Base-by-base conservation (phyloP, 2,797 vertebrate species). In the Amniataba percoides region DNA sequence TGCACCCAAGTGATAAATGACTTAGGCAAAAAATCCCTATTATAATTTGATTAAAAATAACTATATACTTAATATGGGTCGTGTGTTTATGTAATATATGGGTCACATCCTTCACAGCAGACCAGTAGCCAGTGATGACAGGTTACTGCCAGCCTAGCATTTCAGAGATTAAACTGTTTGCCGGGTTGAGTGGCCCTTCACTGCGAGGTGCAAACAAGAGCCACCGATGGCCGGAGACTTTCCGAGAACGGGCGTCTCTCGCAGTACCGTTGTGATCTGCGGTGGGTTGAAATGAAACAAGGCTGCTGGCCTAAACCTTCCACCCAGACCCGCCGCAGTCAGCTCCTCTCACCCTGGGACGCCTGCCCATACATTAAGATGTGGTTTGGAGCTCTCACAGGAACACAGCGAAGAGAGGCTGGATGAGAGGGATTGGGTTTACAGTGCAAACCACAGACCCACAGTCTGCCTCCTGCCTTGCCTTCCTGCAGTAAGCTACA, bases 311-410 rank as follows among this genome's bases (percentile, higher is more conserved):
- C 89, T 87, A 70, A 87, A 83, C 86, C 73, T 88, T 82, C 87
- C 84, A 84, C 80, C 81, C 77, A 74, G 86, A 72, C 80, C 88
- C 61, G 77, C 88, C 78, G 60, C 92, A 88, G 89, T 88, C 89
- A 86, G 86, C 90, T 85, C 85, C 90, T 84, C 88, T 88, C 93
- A 45, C 92, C 92, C 84, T 70, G 85, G 89, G 93, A 92, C 14
- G 89, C 88, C 88, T 85, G 89, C 87, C 92, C 91, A 90, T 93
- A 92, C 91, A 88, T 93, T 94, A 90, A 94, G 92, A 94, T 93
- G 92, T 92, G 93, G 92, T 93, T 88, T 90, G 89, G 89, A 91
- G 88, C 79, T 87, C 90, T 92, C 90, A 86, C 84, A 89, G 83
- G 86, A 93, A 89, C 92, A 93, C 90, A 84, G 87, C 0, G 64